Conservation (phyloP, 2,888 invertebrate species). For the Pyralis farinalis region DNA sequence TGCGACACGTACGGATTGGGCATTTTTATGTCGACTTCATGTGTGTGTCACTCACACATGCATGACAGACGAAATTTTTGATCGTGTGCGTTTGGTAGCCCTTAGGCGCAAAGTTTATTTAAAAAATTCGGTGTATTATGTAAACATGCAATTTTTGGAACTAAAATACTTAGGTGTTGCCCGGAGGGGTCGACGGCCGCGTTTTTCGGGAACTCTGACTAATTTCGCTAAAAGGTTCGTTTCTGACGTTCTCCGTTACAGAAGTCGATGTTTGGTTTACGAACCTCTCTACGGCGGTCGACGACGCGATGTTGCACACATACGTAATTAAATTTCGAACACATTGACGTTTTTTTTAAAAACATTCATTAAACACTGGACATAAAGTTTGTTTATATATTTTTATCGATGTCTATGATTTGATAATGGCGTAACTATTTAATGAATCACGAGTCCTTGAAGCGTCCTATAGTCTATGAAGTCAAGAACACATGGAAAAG, state of each 20-base stretch:
- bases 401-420: slow-evolving; percentile 7
- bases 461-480: slow-evolving; percentile 11
- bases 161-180: slow-evolving; percentile 75
- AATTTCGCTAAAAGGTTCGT: slow-evolving; percentile 65
- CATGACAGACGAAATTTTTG: slow-evolving; percentile 56
- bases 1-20: slow-evolving; percentile 76
- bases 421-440: background rate
- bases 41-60: slow-evolving; percentile 70
- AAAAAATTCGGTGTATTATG: slow-evolving; percentile 73
- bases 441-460: slow-evolving; percentile 17
- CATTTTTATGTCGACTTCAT: slow-evolving; percentile 66
- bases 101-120: slow-evolving; percentile 66
- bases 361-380: slow-evolving; percentile 18
- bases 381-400: background rate
- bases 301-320: slow-evolving; percentile 23
- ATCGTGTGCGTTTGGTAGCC: slow-evolving; percentile 63
- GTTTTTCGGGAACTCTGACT: slow-evolving; percentile 78
- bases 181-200: slow-evolving; percentile 65
- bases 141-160: slow-evolving; percentile 70
- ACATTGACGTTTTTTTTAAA: slow-evolving; percentile 27
- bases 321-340: slow-evolving; percentile 27
- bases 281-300: slow-evolving; percentile 35
- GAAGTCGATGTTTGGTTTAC: slow-evolving; percentile 40
- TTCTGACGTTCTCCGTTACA: slow-evolving; percentile 43
- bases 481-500: background rate